A percentile compares a stretch with the other conserved stretches of the same genome.
These are phyloP conservation scores for Drosophila repletoides DNA, from an alignment of 1,140 invertebrate species.

Conservation along the genomic window DNA sequence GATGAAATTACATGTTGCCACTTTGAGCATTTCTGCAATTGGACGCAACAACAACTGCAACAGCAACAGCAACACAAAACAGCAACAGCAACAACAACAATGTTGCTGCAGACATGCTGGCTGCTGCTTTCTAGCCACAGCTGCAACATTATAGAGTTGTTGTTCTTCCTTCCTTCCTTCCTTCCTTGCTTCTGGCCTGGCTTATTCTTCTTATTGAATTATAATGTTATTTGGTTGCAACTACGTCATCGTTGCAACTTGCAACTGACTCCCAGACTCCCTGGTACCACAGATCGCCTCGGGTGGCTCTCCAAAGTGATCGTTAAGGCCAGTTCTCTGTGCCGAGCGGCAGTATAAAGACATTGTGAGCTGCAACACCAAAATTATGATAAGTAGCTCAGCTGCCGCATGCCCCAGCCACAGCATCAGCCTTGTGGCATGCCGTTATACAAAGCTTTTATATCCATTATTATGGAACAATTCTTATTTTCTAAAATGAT, in stretches of 20 bases:
- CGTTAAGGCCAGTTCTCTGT: slow-evolving; percentile 1
- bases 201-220: slow-evolving; percentile 72
- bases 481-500: too few relatives aligned
- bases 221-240: slow-evolving; percentile 65
- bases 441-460: too few relatives aligned
- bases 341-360: slow-evolving; percentile 32
- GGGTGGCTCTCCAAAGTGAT: slow-evolving; percentile 15
- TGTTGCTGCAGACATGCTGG: slow-evolving; percentile 56
- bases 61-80: slow-evolving; percentile 39
- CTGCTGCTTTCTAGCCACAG: slow-evolving; percentile 46
- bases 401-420: not conserved
- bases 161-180: not conserved
- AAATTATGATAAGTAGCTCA: not conserved
- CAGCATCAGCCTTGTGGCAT: too few relatives aligned
- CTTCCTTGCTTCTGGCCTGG: slow-evolving; percentile 3
- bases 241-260: slow-evolving; percentile 49
- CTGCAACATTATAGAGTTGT: slow-evolving; percentile 26
- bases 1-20: slow-evolving; percentile 71
- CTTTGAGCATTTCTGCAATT: slow-evolving; percentile 77
- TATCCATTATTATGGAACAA: too few relatives aligned
- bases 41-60: slow-evolving; percentile 48
- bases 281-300: slow-evolving; percentile 12
- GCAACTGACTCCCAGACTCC: not conserved
- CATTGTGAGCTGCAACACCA: slow-evolving; percentile 46
- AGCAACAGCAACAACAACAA: slow-evolving; percentile 41